Base-by-base conservation (phyloP, 2,888 invertebrate species). In the Catocala fraxini region DNA sequence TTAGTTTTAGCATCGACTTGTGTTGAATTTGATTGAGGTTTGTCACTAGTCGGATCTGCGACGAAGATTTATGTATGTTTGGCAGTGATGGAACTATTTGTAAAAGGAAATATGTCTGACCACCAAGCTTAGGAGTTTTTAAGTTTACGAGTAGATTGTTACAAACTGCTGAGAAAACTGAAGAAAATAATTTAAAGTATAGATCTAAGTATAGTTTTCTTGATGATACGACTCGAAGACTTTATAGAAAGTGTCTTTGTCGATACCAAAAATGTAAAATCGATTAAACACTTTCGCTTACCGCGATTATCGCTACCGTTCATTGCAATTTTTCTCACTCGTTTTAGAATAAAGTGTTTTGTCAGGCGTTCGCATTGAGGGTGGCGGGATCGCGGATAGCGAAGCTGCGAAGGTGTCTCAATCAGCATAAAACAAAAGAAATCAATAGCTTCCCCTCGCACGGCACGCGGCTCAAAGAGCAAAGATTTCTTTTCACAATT, bases 351-450 rank as follows among this genome's bases (percentile, higher is more conserved):
- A 91, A 92, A 92, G 89, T 91, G 92, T 92, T 90, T 89, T 88
- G 87, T 90, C 89, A 91, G 85, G 89, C 91, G 89, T 89, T 79
- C 83, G 80, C 82, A 66, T 74, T 75, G 73, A 85, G 85, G 89
- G 89, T 85, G 84, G 87, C 77, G 78, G 79, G 80, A 75, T 82
- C 87, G 85, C 85, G 86, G 83, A 86, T 85, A 85, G 86, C 87
- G 85, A 91, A 93, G 93, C 93, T 94, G 86, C 89, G 85, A 92
- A 94, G 94, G 94, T 94, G 94, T 93, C 94, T 92, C 94, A 94
- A 94, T 94, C 94, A 94, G 93, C 94, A 94, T 94, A 94, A 94
- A 94, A 94, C 94, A 94, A 94, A 93, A 93, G 94, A 93, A 94
- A 94, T 94, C 94, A 94, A 94, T 94, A 93, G 89, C 70, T 63